Evolutionary conservation across 2,888 invertebrate genomes (phyloP).

Genomic region (Pseudanteris insignis): DNA sequence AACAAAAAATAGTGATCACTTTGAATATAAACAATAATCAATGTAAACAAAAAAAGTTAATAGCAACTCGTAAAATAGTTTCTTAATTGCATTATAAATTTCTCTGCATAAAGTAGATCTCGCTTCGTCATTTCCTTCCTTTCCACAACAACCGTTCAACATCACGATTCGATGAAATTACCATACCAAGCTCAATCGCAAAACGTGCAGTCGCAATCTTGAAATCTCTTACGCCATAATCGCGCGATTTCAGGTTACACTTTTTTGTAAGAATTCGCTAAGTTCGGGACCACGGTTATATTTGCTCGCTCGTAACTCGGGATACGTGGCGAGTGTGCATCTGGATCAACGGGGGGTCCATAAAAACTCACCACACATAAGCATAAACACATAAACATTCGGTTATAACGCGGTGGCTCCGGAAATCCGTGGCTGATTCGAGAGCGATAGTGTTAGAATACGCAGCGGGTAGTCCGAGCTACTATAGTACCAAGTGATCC

Average conservation of each 20-base stretch:
- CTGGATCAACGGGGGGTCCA: conserved; percentile 55
- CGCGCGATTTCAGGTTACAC: conserved; percentile 1
- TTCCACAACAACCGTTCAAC: no score
- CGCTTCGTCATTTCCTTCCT: no score
- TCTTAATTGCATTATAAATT: no score
- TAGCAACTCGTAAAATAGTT: no score
- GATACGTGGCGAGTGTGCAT: conserved; percentile 42
- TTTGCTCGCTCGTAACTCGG: neutral
- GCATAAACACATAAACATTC: conserved; percentile 58
- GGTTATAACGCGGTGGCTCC: conserved; percentile 61
- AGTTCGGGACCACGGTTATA: neutral
- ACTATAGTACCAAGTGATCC: conserved; percentile 55
- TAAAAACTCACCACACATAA: conserved; percentile 59
- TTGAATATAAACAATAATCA: no score
- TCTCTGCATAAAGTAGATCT: no score
- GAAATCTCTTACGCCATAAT: neutral
- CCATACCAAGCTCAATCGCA: no score
- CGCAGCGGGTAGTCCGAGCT: conserved; percentile 60
- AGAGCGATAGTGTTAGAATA: conserved; percentile 62
- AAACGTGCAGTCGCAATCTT: neutral
- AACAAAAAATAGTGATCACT: no score
- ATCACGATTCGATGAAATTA: no score
- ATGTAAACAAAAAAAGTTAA: no score
- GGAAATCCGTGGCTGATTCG: conserved; percentile 63
- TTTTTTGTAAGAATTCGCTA: conserved; percentile 6